Conservation (phyloP, 2,888 invertebrate species). For the Artemia sinica region DNA sequence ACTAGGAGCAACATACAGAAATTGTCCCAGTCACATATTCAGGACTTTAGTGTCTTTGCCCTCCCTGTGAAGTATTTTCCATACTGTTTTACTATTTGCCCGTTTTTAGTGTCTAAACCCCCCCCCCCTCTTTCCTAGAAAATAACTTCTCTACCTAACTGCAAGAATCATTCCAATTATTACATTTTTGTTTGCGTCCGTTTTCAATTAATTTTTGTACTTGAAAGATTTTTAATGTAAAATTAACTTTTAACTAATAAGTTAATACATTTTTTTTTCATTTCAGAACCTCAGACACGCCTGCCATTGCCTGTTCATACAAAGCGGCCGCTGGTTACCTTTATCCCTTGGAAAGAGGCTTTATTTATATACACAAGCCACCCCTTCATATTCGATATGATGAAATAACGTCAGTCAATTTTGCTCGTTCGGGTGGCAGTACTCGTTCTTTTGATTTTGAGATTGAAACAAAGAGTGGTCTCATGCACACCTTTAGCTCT, state of each 20-base stretch:
- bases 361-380: conserved; percentile 96
- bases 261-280: conserved; percentile 3
- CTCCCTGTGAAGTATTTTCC: too few relatives aligned
- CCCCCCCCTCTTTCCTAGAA: too few relatives aligned
- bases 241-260: not conserved
- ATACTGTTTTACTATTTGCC: too few relatives aligned
- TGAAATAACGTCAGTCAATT: conserved; percentile 82
- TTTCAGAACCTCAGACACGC: conserved; percentile 55
- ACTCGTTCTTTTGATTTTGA: conserved; percentile 73
- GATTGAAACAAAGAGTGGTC: conserved; percentile 70
- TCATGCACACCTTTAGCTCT: conserved; percentile 81
- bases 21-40: too few relatives aligned
- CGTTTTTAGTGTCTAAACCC: too few relatives aligned
- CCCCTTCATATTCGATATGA: conserved; percentile 95
- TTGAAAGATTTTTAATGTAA: conserved; percentile 20
- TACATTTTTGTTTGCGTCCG: not conserved
- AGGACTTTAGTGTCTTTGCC: too few relatives aligned
- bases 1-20: too few relatives aligned
- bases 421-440: conserved; percentile 80
- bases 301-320: conserved; percentile 86
- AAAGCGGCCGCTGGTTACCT: conserved; percentile 92
- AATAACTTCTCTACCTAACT: too few relatives aligned
- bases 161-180: too few relatives aligned
- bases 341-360: conserved; percentile 91
- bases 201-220: conserved; percentile 21